Evolutionary conservation across 37 sponge, comb jelly and placozoan species (phyloP), one percentile per base, ranked within the genome.

Genomic region (Sycon ciliatum): DNA sequence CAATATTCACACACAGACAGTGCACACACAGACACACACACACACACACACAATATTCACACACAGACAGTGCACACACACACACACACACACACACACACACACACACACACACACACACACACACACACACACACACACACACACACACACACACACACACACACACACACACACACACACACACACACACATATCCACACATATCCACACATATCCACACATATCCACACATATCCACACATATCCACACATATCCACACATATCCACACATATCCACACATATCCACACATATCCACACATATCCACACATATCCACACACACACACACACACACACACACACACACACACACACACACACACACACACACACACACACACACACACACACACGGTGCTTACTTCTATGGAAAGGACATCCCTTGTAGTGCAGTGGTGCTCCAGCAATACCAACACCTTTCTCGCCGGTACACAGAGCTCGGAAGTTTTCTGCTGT

Each of bases 361-460:
- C 49, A 42, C 49, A 42, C 49, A 42, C 49, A 42, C 49, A 42
- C 49, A 42, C 7, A 65, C 39, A 64, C 62, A 76, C 67, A 30
- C 3, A n/a, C 49, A 38, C 0, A n/a, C 49, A 61, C 77, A 67
- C 77, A 33, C 1, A 39, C 68, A 76, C 34, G 68, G 69, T 61
- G 7, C 4, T 24, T 73, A 69, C 71, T 73, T 82, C n/a, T n/a
- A n/a, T n/a, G n/a, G n/a, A n/a, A n/a, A n/a, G n/a, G n/a, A n/a
- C n/a, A n/a, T n/a, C n/a, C n/a, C n/a, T n/a, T n/a, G n/a, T n/a
- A n/a, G n/a, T n/a, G n/a, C n/a, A n/a, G n/a, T n/a, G n/a, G n/a
- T n/a, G n/a, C n/a, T n/a, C n/a, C n/a, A n/a, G n/a, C n/a, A n/a
- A n/a, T n/a, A n/a, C n/a, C n/a, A n/a, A n/a, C n/a, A n/a, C n/a